These are phyloP conservation scores for Taeniopygia guttata DNA, from an alignment of 2,797 vertebrate species.

Conservation along the genomic window DNA sequence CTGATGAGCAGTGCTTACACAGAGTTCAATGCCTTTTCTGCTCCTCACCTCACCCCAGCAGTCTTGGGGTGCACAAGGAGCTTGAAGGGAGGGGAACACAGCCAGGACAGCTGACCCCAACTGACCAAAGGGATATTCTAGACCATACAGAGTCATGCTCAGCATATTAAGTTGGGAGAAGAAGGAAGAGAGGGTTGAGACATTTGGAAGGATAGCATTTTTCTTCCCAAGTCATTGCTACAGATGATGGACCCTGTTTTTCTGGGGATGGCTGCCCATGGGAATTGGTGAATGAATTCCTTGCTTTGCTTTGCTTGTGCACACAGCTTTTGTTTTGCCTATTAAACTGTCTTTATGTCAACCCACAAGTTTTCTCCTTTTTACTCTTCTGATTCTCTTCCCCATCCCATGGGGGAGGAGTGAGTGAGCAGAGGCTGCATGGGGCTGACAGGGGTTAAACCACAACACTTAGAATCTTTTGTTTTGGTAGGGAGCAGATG, in stretches of 20 bases:
- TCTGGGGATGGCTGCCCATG: not conserved
- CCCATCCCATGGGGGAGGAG: not conserved
- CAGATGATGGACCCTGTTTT: not conserved
- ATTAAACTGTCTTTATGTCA: not conserved
- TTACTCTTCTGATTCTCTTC: not conserved
- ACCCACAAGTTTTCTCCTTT: not conserved
- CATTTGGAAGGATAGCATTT: not conserved
- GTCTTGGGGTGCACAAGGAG: not conserved
- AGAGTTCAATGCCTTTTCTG: not conserved
- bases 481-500: not conserved
- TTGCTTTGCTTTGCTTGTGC: not conserved
- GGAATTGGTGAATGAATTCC: not conserved
- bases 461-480: not conserved
- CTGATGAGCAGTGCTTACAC: not conserved
- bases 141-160: not conserved
- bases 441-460: not conserved
- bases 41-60: not conserved
- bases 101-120: not conserved
- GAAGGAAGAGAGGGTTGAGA: not conserved
- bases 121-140: not conserved
- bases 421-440: not conserved
- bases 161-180: not conserved
- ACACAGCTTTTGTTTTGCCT: not conserved
- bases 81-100: not conserved
- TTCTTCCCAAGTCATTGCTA: not conserved